A percentile compares a stretch with the other conserved stretches of the same genome.
These are phyloP conservation scores for Leptinotarsa undecemlineata DNA, from an alignment of 1,140 invertebrate genomes.

Conservation along the genomic window DNA sequence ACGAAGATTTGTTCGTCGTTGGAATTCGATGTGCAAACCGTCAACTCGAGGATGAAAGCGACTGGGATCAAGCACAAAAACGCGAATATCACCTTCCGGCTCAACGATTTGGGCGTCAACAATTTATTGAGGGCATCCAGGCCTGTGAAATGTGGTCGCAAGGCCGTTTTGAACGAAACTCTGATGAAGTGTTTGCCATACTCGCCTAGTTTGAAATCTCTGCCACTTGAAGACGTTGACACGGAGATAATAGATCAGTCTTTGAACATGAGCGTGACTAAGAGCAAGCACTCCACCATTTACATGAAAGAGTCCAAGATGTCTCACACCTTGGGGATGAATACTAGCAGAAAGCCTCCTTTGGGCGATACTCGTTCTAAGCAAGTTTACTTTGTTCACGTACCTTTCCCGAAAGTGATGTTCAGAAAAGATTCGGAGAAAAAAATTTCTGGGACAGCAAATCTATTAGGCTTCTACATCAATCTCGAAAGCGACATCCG, in stretches of 20 bases:
- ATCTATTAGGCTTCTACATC: slow-evolving; percentile 29
- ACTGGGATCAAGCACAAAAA: slow-evolving; percentile 38
- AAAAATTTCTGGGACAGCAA: background rate
- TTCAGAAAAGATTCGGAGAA: background rate
- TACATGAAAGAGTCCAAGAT: slow-evolving; percentile 2
- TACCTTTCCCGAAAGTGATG: background rate
- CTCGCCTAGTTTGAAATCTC: slow-evolving; percentile 42
- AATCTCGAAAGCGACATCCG: slow-evolving; percentile 26
- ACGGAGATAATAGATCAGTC: slow-evolving; percentile 39
- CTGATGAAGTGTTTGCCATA: slow-evolving; percentile 42
- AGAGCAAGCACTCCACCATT: slow-evolving; percentile 37
- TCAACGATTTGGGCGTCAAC: slow-evolving; percentile 42
- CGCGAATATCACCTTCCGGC: slow-evolving; percentile 32
- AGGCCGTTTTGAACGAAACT: slow-evolving; percentile 43
- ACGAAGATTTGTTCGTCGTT: slow-evolving; percentile 44
- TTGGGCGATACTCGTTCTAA: background rate
- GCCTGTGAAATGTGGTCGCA: slow-evolving; percentile 48
- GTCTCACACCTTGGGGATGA: background rate
- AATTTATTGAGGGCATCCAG: slow-evolving; percentile 40
- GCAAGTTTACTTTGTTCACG: background rate
- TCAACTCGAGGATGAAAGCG: slow-evolving; percentile 30
- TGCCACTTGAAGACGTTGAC: slow-evolving; percentile 43
- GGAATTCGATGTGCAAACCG: slow-evolving; percentile 40
- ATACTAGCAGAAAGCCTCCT: background rate
- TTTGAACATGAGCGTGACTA: slow-evolving; percentile 40